Base-by-base conservation (phyloP, 2,797 vertebrate genomes). In the Pseudochaenichthys georgianus region DNA sequence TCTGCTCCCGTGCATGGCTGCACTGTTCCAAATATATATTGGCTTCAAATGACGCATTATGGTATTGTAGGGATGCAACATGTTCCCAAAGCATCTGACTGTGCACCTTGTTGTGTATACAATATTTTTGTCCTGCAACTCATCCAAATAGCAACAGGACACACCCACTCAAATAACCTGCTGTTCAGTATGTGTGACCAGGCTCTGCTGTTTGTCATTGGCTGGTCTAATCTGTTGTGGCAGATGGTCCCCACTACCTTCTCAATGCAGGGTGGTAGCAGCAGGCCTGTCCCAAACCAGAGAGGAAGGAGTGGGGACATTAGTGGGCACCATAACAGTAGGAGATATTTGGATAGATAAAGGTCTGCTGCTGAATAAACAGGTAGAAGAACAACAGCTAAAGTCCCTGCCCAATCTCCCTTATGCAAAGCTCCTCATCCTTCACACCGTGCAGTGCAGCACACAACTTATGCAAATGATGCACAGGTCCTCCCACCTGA, bases 171-270 rank as follows among this genome's bases (percentile, higher is more conserved):
- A 87, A 82, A 57, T 74, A 70, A 75, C 84, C 70, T 31, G 55
- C 85, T 47, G 83, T 53, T 3, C 23, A 28, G 28, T 28, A 58
- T 9, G 72, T 73, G 65, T 54, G 72, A 82, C 21, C 53, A 81
- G 68, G 61, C 57, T 19, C 21, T 47, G 76, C 69, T 77, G 62
- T 81, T 80, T 80, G 77, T 61, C 19, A 55, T 61, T 75, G 77
- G 85, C 74, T 65, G 1, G 1, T 66, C 51, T 80, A 72, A 62
- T 64, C 47, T 15, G 38, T 70, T 75, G 78, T 43, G 73, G 83
- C 92, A 94, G 93, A 93, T 94, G 93, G 94, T 87, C 82, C 51
- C 84, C 78, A 69, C 84, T 65, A 75, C 54, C 31, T 45, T 75
- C 67, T 83, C 85, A 16, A 77, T 53, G 81, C 74, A 82, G 77